These are phyloP conservation scores for Cyphomyrus plagiostoma DNA, from an alignment of 2,113 vertebrate species.

Conservation along the genomic window DNA sequence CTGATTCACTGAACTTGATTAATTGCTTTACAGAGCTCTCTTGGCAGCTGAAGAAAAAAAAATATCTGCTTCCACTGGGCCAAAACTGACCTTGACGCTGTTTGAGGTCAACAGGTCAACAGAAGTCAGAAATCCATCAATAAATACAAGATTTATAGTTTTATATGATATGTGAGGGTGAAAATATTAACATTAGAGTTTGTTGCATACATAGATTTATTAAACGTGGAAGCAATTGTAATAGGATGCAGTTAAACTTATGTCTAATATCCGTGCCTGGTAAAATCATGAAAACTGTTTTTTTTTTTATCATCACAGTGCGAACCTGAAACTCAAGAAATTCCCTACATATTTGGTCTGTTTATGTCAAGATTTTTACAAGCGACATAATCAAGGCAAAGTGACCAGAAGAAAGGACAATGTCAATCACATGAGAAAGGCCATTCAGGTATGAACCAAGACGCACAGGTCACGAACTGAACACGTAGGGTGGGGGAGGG, in stretches of 20 bases:
- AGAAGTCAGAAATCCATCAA: slow-evolving; percentile 5
- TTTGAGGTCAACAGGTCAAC: background rate
- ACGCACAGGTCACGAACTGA: slow-evolving; percentile 42
- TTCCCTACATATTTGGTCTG: background rate
- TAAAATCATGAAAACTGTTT: background rate
- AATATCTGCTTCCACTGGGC: background rate
- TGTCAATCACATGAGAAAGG: slow-evolving; percentile 38
- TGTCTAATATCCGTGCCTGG: background rate
- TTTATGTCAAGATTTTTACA: background rate
- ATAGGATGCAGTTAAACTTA: background rate
- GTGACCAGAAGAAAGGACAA: slow-evolving; percentile 32
- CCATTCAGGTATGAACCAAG: slow-evolving; percentile 35
- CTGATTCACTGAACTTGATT: background rate
- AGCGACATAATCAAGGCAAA: slow-evolving; percentile 29
- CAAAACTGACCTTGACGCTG: background rate
- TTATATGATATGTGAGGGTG: background rate
- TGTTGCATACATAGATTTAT: background rate
- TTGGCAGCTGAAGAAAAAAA: background rate
- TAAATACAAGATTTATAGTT: slow-evolving; percentile 3
- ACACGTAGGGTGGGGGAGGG: slow-evolving; percentile 29
- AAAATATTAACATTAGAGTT: background rate
- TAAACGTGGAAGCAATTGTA: background rate
- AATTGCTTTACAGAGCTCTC: background rate
- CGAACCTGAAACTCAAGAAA: background rate
- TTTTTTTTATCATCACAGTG: background rate